Base-by-base conservation (phyloP, 2,888 invertebrate species). In the Arenicola marina region DNA sequence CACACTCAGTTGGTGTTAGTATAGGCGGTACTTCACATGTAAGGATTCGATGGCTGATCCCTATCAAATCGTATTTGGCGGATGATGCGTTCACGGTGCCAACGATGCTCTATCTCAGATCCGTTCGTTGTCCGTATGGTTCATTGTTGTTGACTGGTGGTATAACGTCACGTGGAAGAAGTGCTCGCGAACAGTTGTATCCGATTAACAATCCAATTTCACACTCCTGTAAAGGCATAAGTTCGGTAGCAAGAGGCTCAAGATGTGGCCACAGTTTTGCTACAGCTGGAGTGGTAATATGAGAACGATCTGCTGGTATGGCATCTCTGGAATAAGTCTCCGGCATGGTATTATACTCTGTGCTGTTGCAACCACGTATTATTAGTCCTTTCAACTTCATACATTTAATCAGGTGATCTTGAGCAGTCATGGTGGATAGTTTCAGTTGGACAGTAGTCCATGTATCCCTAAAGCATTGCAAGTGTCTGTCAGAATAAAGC, bases 101-200 rank as follows among this genome's bases (percentile, higher is more conserved):
- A n/a, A n/a, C n/a, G n/a, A n/a, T n/a, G n/a, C n/a, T n/a, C n/a
- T n/a, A n/a, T n/a, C n/a, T n/a, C n/a, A n/a, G n/a, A n/a, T n/a
- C n/a, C n/a, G n/a, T n/a, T n/a, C n/a, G n/a, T n/a, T n/a, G n/a
- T n/a, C n/a, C n/a, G n/a, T n/a, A n/a, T n/a, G n/a, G n/a, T n/a
- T n/a, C n/a, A n/a, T n/a, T n/a, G n/a, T n/a, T n/a, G n/a, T n/a
- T n/a, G n/a, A n/a, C n/a, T n/a, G n/a, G n/a, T n/a, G n/a, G n/a
- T n/a, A n/a, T n/a, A n/a, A n/a, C n/a, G 4, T 57, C 46, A 11
- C 59, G 43, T 24, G 73, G 73, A 2, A 57, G 31, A 4, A 72
- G 51, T 21, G 72, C 73, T n/a, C 48, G 33, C 21, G 69, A 48
- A 53, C 71, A 73, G 55, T 71, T 69, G 44, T 70, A 70, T 0